phyloP scores from a whole-genome alignment of 2,888 invertebrate species.

The Drosophila emarginata region DNA sequence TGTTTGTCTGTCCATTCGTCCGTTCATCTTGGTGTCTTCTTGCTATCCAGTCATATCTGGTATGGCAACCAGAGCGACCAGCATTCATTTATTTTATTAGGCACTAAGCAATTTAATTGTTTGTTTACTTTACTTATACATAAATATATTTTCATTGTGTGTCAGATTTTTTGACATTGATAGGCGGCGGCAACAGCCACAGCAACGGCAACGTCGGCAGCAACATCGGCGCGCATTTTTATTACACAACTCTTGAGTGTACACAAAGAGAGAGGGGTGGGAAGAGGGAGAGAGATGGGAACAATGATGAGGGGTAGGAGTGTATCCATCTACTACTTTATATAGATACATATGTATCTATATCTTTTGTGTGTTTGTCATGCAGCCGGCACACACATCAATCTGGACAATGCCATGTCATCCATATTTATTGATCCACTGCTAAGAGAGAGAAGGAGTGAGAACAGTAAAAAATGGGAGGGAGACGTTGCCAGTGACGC shows the following conservation, averaged over 20 bases:
- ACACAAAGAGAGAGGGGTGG: not conserved
- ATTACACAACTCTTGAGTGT: slow-evolving; percentile 58
- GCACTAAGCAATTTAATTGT: slow-evolving; percentile 74
- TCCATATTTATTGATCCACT: slow-evolving; percentile 75
- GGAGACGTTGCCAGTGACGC: slow-evolving; percentile 6
- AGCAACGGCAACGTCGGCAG: not conserved
- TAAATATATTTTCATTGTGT: slow-evolving; percentile 53
- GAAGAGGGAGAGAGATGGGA: not conserved
- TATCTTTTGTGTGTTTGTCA: slow-evolving; percentile 36
- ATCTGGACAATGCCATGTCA: slow-evolving; percentile 72
- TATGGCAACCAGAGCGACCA: slow-evolving; percentile 9
- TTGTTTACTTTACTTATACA: slow-evolving; percentile 70
- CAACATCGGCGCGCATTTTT: slow-evolving; percentile 59
- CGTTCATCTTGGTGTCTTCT: slow-evolving; percentile 31
- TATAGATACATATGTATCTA: slow-evolving; percentile 15
- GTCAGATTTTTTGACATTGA: slow-evolving; percentile 76
- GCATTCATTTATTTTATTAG: slow-evolving; percentile 74
- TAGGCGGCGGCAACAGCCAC: slow-evolving; percentile 39
- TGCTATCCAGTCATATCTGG: slow-evolving; percentile 52
- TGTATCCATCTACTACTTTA: slow-evolving; percentile 13
- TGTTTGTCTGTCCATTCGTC: slow-evolving; percentile 13
- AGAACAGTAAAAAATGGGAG: not conserved
- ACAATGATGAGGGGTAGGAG: slow-evolving; percentile 29
- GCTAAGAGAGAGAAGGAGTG: slow-evolving; percentile 18
- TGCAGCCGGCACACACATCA: slow-evolving; percentile 49